Conservation (phyloP, 2,888 invertebrate genomes). For the Drosophila buzzatii region DNA sequence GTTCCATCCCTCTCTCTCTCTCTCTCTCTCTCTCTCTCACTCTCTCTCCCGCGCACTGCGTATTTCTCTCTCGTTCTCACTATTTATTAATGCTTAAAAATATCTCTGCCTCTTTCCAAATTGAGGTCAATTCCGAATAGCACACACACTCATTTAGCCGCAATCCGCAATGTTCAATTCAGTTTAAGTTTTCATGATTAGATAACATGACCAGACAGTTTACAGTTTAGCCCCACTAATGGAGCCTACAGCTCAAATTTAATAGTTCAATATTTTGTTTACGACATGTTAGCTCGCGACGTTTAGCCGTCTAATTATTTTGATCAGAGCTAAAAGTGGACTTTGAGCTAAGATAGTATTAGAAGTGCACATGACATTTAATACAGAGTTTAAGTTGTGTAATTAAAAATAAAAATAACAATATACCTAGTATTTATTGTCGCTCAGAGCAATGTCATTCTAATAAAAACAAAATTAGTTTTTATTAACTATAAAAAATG, state of each 20-base stretch:
- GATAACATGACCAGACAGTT: conserved; percentile 31
- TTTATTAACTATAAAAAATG: background rate
- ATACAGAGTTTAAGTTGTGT: too few species aligned
- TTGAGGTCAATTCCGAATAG: conserved; percentile 41
- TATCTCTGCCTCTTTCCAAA: background rate
- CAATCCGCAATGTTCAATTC: conserved; percentile 3
- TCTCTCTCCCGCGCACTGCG: too few species aligned
- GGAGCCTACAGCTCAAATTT: conserved; percentile 8
- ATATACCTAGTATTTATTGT: background rate
- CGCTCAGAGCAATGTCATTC: background rate
- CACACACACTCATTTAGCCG: conserved; percentile 28
- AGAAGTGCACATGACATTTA: background rate
- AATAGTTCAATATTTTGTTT: conserved; percentile 9
- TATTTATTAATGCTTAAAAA: too few species aligned
- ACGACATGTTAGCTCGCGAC: background rate
- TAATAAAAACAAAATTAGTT: background rate
- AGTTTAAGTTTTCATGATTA: conserved; percentile 22
- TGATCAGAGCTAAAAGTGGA: background rate
- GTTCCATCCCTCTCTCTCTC: background rate
- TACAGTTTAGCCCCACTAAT: background rate
- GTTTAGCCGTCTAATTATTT: background rate
- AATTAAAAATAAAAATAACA: background rate
- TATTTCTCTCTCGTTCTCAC: background rate
- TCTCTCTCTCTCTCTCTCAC: too few species aligned
- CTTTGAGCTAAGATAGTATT: background rate